Evolutionary conservation across 2,888 invertebrate species (phyloP), one percentile per base, ranked within the genome.

Genomic region (Lasius fuliginosus): DNA sequence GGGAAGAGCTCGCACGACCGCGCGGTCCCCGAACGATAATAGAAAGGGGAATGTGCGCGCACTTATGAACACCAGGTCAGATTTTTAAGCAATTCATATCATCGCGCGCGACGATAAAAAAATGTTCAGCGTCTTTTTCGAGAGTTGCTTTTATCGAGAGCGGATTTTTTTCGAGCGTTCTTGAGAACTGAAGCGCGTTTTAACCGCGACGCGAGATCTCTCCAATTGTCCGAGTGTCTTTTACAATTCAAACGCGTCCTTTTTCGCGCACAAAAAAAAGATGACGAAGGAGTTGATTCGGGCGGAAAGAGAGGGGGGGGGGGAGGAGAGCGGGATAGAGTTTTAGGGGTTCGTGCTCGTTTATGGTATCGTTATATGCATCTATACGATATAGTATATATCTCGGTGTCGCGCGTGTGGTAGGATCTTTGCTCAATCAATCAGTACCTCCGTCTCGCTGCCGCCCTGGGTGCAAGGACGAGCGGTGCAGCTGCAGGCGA

Each of bases 361-460:
- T 79, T 56, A 67, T 46, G 56, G 42, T 30, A 79, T 62, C 58
- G 23, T 33, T 42, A 23, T 60, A 46, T 56, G 56, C 33, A 23
- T n/a, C 60, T 79, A 18, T 42, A 58, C 33, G 64, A 33, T 36
- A n/a, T 53, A 49, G 27, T 67, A 11, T 67, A 11, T 42, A 30
- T 36, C 46, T 60, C 73, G 42, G 42, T 79, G 53, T 30, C 58
- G 79, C 69, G 12, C 18, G 30, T 71, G 33, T 42, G 33, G 18
- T 60, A 71, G 79, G 71, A 73, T 46, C 58, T 60, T 71, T 42
- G 46, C 9, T 71, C 33, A 60, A 76, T 89, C 85, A 71, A 82
- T 89, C 85, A 84, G 95, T 97, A 97, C 97, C 97, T 97, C 96
- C 97, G 96, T 96, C 97, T 97, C 94, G 97, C 96, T 95, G 96